A percentile compares a stretch with the other conserved stretches of the same genome.
Evolutionary conservation across 1,140 invertebrate species (phyloP).

Genomic region (Brachystomella parvula): DNA sequence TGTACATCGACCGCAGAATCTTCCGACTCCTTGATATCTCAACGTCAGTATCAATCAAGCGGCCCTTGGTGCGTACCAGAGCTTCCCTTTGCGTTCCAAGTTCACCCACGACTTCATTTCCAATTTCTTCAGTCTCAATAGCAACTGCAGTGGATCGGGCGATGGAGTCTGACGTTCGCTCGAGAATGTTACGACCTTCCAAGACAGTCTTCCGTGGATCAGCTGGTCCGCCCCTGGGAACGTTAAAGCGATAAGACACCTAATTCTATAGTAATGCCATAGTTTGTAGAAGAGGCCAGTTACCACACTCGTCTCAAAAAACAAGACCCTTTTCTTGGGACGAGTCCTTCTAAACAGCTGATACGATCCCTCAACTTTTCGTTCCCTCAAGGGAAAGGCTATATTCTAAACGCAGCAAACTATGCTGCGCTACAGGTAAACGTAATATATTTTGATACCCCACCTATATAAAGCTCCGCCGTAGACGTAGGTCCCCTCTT

Average conservation of each 20-base stretch:
- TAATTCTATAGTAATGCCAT: neutral
- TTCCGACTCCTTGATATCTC: conserved; percentile 52
- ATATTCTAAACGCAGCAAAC: too few relatives aligned
- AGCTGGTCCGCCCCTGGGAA: conserved; percentile 19
- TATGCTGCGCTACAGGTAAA: too few relatives aligned
- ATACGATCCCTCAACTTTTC: too few relatives aligned
- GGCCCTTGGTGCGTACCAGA: conserved; percentile 52
- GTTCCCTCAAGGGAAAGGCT: too few relatives aligned
- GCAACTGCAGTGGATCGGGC: conserved; percentile 62
- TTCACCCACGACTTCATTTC: conserved; percentile 63
- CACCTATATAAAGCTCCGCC: too few relatives aligned
- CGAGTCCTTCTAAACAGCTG: too few relatives aligned
- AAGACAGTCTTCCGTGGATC: conserved; percentile 46
- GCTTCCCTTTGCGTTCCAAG: conserved; percentile 56
- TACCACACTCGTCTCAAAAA: too few relatives aligned
- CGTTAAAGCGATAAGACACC: too few relatives aligned
- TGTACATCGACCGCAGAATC: conserved; percentile 54
- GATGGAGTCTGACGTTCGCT: conserved; percentile 57
- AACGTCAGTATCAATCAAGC: conserved; percentile 55
- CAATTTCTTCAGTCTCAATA: conserved; percentile 68
- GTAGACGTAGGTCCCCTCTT: too few relatives aligned
- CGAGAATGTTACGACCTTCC: conserved; percentile 52
- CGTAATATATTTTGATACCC: too few relatives aligned
- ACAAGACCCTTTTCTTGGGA: too few relatives aligned
- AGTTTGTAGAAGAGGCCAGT: neutral